Base-by-base conservation (phyloP, 2,888 invertebrate species). In the Auanema sp. region DNA sequence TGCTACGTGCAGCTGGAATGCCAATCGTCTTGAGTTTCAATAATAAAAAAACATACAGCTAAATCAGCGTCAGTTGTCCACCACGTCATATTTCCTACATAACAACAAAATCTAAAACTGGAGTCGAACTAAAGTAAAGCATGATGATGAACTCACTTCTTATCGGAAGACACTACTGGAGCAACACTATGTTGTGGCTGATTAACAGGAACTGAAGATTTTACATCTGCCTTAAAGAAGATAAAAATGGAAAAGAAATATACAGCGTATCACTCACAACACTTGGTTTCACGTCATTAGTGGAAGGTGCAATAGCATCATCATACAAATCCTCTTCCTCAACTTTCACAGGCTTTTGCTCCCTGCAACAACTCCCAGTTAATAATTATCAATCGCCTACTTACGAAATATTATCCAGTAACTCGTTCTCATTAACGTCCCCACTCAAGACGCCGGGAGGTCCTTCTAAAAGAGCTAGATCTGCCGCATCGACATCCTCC, bases 81-180 rank as follows among this genome's bases (percentile, higher is more conserved):
- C 96, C 98, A 98, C 80, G 96, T 95, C 77, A 98, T 89, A 87
- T 98, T 98, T 83, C 97, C 97, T 83, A 98, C 90, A 87, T 98
- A 98, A 52, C 95, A 89, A 85, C 94, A 93, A 85, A 81, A 84
- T 64, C 84, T 71, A 55, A 8, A 64, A 23, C 8, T 33, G n/a
- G n/a, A n/a, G n/a, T n/a, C n/a, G n/a, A n/a, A n/a, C n/a, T n/a
- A n/a, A n/a, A n/a, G n/a, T n/a, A n/a, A n/a, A n/a, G n/a, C n/a
- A n/a, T 24, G 24, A 25, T 3, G 8, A 18, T 25, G 25, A 59
- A 25, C 60, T n/a, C 4, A 60, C 60, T 69, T 69, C 60, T 64
- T 60, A 1, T 64, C 68, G n/a, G 63, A 65, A 1, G 50, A 33
- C 8, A 33, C 33, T 5, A 33, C 33, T 8, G 33, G 33, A 33